These are phyloP conservation scores for Perizoma affinitatum DNA, from an alignment of 2,888 invertebrate species.

Conservation along the genomic window DNA sequence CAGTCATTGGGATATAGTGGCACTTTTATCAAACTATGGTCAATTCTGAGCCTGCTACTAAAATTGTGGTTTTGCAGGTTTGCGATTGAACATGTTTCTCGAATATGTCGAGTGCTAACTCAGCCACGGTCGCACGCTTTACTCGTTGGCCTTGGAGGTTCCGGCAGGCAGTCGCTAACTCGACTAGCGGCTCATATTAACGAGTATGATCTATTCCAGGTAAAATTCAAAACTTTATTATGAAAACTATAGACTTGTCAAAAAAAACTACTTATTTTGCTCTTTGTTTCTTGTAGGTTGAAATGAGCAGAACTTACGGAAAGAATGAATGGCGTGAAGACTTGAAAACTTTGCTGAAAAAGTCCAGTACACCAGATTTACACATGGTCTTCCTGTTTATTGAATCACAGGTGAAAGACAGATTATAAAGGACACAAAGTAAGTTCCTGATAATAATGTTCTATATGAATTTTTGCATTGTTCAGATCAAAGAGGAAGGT, in stretches of 20 bases:
- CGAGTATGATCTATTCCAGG: constrained; percentile 93
- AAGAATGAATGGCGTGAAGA: constrained; percentile 96
- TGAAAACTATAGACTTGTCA: too few species aligned
- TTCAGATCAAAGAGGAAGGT: constrained; percentile 94
- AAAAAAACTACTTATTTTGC: too few species aligned
- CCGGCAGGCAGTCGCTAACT: constrained; percentile 95
- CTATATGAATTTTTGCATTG: too few species aligned
- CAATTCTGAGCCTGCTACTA: too few species aligned
- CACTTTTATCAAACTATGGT: too few species aligned
- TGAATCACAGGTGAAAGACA: constrained; percentile 90
- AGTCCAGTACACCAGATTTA: constrained; percentile 92
- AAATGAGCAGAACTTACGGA: constrained; percentile 94
- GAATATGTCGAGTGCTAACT: constrained; percentile 94
- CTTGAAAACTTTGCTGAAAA: constrained; percentile 91
- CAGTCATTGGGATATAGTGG: too few species aligned
- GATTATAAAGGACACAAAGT: too few species aligned
- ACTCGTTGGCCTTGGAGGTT: constrained; percentile 96
- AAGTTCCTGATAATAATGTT: too few species aligned
- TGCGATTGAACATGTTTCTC: constrained; percentile 96
- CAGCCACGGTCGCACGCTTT: constrained; percentile 96
- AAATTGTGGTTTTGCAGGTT: constrained; percentile 83
- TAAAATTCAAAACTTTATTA: constrained; percentile 32
- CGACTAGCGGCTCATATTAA: constrained; percentile 96
- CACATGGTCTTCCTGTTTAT: constrained; percentile 96
- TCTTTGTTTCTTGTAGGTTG: constrained; percentile 85